Conservation (phyloP, 2,888 invertebrate genomes). For the Harpalus rufipes region DNA sequence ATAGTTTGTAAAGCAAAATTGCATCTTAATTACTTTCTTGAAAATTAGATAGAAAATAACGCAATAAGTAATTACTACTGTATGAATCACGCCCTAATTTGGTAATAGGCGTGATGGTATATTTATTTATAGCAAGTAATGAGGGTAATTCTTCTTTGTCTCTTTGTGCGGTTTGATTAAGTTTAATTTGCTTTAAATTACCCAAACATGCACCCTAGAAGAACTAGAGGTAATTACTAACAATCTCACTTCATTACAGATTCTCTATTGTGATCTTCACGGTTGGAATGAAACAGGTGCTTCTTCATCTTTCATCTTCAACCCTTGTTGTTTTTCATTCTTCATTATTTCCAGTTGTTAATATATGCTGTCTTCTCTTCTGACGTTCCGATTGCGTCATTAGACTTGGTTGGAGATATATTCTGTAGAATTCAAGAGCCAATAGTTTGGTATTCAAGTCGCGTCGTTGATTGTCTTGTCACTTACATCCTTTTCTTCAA, state of each 20-base stretch:
- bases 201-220: constrained; percentile 15
- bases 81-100: not conserved
- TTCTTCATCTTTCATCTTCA: constrained; percentile 40
- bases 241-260: constrained; percentile 28
- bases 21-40: not conserved
- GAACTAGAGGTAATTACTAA: constrained; percentile 42
- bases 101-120: not conserved
- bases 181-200: constrained; percentile 35
- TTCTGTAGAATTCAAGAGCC: not conserved
- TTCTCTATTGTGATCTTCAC: constrained; percentile 40
- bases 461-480: not conserved
- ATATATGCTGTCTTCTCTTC: constrained; percentile 29
- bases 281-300: constrained; percentile 35
- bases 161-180: constrained; percentile 16
- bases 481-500: constrained; percentile 23
- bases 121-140: constrained; percentile 2
- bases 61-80: not conserved
- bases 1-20: not conserved
- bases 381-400: constrained; percentile 63
- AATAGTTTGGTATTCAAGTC: constrained; percentile 1
- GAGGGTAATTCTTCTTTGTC: constrained; percentile 19
- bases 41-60: not conserved
- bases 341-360: constrained; percentile 6
- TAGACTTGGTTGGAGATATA: not conserved
- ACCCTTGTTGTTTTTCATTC: constrained; percentile 21